Conservation (phyloP, 2,113 vertebrate genomes). For the Nematolebias whitei region DNA sequence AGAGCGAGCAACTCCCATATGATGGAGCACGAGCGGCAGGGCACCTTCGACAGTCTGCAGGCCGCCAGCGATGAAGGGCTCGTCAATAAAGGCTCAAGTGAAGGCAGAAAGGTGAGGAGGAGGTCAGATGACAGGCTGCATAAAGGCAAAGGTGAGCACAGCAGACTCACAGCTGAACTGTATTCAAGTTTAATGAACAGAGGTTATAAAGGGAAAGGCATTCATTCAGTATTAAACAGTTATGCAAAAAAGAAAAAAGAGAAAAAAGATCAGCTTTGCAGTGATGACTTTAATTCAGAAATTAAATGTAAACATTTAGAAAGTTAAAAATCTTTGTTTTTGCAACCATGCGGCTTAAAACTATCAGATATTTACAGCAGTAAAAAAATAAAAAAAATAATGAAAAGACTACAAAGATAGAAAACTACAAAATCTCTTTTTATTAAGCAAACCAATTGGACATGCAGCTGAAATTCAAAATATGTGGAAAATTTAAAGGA, state of each 20-base stretch:
- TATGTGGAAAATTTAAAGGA: no score
- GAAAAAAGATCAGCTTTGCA: neutral
- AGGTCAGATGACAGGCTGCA: conserved; percentile 68
- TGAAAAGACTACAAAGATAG: neutral
- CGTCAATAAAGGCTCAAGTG: conserved; percentile 75
- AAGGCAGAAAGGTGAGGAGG: conserved; percentile 62
- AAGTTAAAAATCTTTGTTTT: neutral
- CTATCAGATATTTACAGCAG: neutral
- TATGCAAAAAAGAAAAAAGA: neutral
- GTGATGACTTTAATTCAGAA: conserved; percentile 1
- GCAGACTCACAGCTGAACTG: conserved; percentile 76
- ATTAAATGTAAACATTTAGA: neutral
- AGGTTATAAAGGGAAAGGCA: neutral
- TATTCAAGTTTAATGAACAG: conserved; percentile 71
- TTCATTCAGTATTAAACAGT: neutral
- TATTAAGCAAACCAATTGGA: neutral
- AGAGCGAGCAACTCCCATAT: conserved; percentile 37
- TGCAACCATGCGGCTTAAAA: neutral
- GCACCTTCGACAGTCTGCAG: conserved; percentile 83
- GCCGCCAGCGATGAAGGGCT: conserved; percentile 81
- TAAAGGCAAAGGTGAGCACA: conserved; percentile 64
- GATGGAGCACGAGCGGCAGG: conserved; percentile 68
- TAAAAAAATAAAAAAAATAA: neutral
- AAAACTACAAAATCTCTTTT: neutral
- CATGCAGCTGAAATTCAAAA: neutral